Evolutionary conservation across 2,888 invertebrate species (phyloP).

Genomic region (Nomada goodeniana): DNA sequence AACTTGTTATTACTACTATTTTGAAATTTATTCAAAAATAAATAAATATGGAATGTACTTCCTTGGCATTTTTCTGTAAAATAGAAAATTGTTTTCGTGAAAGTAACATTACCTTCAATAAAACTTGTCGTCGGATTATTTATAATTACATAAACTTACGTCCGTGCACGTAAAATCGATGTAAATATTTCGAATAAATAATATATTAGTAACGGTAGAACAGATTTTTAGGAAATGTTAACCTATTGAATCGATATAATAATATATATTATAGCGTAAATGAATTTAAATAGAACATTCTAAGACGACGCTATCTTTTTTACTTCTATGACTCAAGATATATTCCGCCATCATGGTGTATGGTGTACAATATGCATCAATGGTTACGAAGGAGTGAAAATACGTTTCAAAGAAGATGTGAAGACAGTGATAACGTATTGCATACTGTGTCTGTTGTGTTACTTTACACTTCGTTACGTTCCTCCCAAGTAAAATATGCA

Average conservation of each 20-base stretch:
- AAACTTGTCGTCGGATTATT: not conserved
- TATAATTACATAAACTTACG: slow-evolving; percentile 3
- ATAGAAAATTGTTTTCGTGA: slow-evolving; percentile 11
- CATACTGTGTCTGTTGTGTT: slow-evolving; percentile 25
- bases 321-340: slow-evolving; percentile 44
- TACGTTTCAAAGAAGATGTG: slow-evolving; percentile 35
- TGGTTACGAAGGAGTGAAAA: slow-evolving; percentile 44
- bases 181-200: not conserved
- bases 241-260: not conserved
- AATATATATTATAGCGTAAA: slow-evolving; percentile 9
- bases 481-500: slow-evolving; percentile 25
- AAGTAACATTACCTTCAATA: not conserved
- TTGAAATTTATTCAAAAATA: not conserved
- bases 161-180: not conserved
- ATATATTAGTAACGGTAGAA: not conserved
- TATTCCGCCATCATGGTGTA: slow-evolving; percentile 50
- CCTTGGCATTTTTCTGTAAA: not conserved
- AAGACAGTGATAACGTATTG: slow-evolving; percentile 23
- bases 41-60: slow-evolving; percentile 23
- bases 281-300: not conserved
- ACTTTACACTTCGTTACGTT: slow-evolving; percentile 28
- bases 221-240: not conserved
- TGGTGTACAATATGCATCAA: slow-evolving; percentile 43
- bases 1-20: slow-evolving; percentile 1
- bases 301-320: slow-evolving; percentile 21